phyloP scores from a whole-genome alignment of 2,113 vertebrate species.

The Xenopus laevis region DNA sequence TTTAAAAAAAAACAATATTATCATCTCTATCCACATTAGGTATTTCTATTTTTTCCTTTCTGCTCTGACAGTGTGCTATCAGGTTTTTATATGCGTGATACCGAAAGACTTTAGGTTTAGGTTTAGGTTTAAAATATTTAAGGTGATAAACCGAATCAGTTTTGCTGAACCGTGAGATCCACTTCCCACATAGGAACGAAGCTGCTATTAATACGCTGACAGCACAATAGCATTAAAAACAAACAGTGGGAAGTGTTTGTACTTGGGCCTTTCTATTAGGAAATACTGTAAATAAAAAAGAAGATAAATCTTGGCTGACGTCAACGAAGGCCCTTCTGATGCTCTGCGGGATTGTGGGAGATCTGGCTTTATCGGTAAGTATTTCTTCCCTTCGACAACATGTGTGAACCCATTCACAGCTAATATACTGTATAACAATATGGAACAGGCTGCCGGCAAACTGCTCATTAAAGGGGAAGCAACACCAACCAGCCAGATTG shows the following conservation, averaged over 20 bases:
- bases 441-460: no score
- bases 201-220: neutral
- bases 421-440: neutral
- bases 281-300: slow-evolving; percentile 11
- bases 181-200: neutral
- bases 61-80: no score
- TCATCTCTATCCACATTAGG: no score
- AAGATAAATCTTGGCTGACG: slow-evolving; percentile 1
- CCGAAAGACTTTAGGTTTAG: no score
- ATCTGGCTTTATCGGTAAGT: neutral
- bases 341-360: neutral
- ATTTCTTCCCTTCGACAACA: neutral
- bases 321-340: neutral
- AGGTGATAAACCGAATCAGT: neutral
- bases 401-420: neutral
- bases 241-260: slow-evolving; percentile 19
- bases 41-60: no score
- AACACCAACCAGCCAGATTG: no score
- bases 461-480: no score
- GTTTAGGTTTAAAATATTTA: no score
- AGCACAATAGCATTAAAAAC: slow-evolving; percentile 1
- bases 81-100: no score
- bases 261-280: slow-evolving; percentile 8
- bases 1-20: no score
- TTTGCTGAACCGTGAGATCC: neutral